phyloP scores from a whole-genome alignment of 2,888 invertebrate species.

The Napeogenes inachia region DNA sequence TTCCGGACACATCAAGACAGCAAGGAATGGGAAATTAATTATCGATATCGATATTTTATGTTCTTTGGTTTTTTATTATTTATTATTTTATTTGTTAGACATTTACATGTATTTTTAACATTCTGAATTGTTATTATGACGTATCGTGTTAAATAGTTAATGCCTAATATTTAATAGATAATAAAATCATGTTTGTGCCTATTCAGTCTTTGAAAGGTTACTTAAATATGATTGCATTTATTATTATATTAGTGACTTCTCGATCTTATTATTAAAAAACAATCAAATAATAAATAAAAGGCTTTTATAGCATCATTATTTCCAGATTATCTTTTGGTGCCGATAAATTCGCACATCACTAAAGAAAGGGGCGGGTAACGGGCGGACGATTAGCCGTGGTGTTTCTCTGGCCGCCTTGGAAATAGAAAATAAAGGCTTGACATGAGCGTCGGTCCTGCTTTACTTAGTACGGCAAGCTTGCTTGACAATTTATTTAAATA shows the following conservation, averaged over 20 bases:
- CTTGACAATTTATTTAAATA: slow-evolving; percentile 20
- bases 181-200: too few species aligned
- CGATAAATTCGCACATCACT: slow-evolving; percentile 40
- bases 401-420: slow-evolving; percentile 66
- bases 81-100: background rate
- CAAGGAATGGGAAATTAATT: slow-evolving; percentile 40
- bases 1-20: slow-evolving; percentile 57
- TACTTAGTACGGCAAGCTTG: slow-evolving; percentile 31
- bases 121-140: too few species aligned
- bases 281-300: background rate
- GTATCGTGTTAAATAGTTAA: too few species aligned
- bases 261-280: too few species aligned
- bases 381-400: slow-evolving; percentile 69
- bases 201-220: too few species aligned
- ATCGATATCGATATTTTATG: slow-evolving; percentile 34
- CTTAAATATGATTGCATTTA: too few species aligned
- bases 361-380: slow-evolving; percentile 52
- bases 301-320: too few species aligned
- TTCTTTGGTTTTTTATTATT: background rate
- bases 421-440: slow-evolving; percentile 74
- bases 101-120: background rate
- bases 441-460: slow-evolving; percentile 42
- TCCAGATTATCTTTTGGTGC: slow-evolving; percentile 9
- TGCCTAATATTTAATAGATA: too few species aligned
- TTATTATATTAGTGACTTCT: too few species aligned